Evolutionary conservation across 2,888 invertebrate species (phyloP).

Genomic region (Esperia sulphurella): DNA sequence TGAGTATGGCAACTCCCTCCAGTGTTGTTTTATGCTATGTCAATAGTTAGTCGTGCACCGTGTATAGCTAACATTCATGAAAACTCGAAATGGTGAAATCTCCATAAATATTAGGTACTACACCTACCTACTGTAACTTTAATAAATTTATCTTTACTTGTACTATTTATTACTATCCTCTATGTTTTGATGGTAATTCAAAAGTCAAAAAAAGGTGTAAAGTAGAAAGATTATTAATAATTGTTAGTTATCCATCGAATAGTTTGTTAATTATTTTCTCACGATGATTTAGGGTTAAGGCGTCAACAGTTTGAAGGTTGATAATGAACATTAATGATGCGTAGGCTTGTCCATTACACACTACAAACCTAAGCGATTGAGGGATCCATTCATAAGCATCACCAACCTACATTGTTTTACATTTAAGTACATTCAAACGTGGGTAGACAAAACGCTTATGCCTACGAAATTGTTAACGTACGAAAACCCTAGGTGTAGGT

Average conservation of each 20-base stretch:
- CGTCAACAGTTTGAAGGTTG: not conserved
- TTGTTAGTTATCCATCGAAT: not conserved
- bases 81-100: no score
- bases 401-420: constrained; percentile 11
- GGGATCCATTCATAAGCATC: not conserved
- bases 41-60: no score
- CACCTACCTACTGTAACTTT: no score
- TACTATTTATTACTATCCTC: no score
- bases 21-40: no score
- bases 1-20: no score
- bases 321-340: not conserved
- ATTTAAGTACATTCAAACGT: constrained; percentile 4
- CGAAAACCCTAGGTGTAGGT: constrained; percentile 17
- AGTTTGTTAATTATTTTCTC: not conserved
- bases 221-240: not conserved
- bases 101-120: no score
- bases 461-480: constrained; percentile 15
- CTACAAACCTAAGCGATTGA: not conserved
- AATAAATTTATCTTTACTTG: no score
- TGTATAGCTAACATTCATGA: no score
- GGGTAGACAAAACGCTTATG: constrained; percentile 15
- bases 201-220: no score
- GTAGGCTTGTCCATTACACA: not conserved
- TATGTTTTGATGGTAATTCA: no score
- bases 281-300: not conserved